phyloP scores from a whole-genome alignment of 2,797 vertebrate genomes.

The Denticeps clupeoides region DNA sequence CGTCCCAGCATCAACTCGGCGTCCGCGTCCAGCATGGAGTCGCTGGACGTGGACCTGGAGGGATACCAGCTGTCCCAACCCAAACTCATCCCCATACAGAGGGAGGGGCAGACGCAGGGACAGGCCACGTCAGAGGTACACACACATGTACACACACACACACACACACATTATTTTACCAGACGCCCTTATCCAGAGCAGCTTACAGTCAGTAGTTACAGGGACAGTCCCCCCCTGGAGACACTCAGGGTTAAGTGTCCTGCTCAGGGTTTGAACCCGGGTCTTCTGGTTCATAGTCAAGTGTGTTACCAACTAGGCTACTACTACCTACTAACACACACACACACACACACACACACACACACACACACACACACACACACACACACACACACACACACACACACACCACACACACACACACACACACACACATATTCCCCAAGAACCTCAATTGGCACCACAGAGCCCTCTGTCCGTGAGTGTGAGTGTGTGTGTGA shows the following conservation, averaged over 20 bases:
- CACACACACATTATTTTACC: neutral
- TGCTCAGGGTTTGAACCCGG: too few species aligned
- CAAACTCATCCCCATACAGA: neutral
- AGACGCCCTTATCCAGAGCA: too few species aligned
- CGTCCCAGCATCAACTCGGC: constrained; percentile 85
- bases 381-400: neutral
- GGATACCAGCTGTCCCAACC: constrained; percentile 11
- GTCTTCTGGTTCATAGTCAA: too few species aligned
- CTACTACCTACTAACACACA: neutral
- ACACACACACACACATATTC: neutral
- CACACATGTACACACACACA: neutral
- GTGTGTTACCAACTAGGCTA: too few species aligned
- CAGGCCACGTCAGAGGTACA: constrained; percentile 55
- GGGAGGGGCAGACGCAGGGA: constrained; percentile 7
- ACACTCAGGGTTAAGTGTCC: too few species aligned
- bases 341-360: neutral
- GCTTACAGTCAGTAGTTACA: too few species aligned
- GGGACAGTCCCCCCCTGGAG: too few species aligned
- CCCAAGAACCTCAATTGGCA: too few species aligned
- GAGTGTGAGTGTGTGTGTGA: too few species aligned
- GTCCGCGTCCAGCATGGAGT: constrained; percentile 90
- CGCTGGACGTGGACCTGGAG: constrained; percentile 68
- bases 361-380: neutral
- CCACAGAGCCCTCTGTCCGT: too few species aligned
- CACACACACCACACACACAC: neutral